Conservation (phyloP, 2,113 vertebrate species). For the Plectropomus leopardus region DNA sequence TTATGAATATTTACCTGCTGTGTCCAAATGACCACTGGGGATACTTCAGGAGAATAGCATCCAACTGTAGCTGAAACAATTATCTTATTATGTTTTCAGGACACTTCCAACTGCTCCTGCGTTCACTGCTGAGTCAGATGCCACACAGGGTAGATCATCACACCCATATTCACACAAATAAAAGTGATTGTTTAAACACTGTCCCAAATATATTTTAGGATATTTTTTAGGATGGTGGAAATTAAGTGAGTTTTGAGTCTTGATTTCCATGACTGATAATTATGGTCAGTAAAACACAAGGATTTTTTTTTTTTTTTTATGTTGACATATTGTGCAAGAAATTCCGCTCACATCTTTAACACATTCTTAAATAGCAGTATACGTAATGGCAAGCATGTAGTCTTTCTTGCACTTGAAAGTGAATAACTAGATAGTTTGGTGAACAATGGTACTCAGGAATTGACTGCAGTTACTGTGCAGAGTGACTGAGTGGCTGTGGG, state of each 20-base stretch:
- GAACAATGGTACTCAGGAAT: too few species aligned
- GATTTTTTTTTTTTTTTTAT: neutral
- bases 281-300: neutral
- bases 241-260: neutral
- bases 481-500: too few species aligned
- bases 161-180: neutral
- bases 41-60: neutral
- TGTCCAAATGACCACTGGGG: neutral
- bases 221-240: neutral
- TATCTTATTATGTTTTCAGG: neutral
- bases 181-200: neutral
- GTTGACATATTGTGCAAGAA: neutral
- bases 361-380: neutral
- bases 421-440: too few species aligned
- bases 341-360: neutral
- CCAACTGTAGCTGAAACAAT: neutral
- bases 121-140: neutral
- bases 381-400: neutral
- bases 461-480: neutral
- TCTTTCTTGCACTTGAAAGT: too few species aligned
- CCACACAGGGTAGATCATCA: neutral
- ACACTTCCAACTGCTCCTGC: neutral
- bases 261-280: neutral
- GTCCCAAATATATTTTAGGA: neutral
- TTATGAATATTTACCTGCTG: neutral